These are phyloP conservation scores for Dicrostonyx torquatus DNA, from an alignment of 2,797 vertebrate species.

Conservation along the genomic window DNA sequence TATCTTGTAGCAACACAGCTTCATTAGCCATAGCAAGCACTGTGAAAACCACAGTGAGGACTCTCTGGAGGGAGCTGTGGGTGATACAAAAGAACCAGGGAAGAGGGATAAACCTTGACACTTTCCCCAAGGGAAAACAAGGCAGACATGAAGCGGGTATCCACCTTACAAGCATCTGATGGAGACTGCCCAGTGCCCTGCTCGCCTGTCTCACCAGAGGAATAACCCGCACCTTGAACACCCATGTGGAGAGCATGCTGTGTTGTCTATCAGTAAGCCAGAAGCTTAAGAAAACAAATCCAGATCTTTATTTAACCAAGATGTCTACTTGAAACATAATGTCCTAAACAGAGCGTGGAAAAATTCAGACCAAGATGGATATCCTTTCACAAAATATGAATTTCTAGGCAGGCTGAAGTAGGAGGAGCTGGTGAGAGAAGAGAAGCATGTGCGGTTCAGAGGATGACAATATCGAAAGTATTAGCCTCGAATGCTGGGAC, in stretches of 20 bases:
- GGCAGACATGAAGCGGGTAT: not conserved
- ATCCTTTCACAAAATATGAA: slow-evolving; percentile 18
- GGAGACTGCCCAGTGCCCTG: not conserved
- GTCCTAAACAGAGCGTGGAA: slow-evolving; percentile 40
- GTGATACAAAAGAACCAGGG: not conserved
- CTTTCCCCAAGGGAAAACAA: not conserved
- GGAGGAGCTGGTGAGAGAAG: not conserved
- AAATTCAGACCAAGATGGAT: slow-evolving; percentile 8
- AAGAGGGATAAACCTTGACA: not conserved
- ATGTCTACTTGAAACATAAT: slow-evolving; percentile 50
- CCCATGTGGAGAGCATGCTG: slow-evolving; percentile 51
- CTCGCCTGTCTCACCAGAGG: slow-evolving; percentile 51
- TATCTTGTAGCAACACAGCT: not conserved
- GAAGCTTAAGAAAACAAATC: slow-evolving; percentile 36
- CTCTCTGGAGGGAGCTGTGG: not conserved
- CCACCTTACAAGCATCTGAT: slow-evolving; percentile 17
- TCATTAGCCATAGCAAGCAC: not conserved
- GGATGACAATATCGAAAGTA: not conserved
- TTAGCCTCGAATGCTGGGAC: slow-evolving; percentile 1
- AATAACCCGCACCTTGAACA: slow-evolving; percentile 37
- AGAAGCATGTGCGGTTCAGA: not conserved
- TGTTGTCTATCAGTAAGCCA: slow-evolving; percentile 61
- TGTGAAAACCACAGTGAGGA: not conserved
- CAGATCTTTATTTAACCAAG: slow-evolving; percentile 60
- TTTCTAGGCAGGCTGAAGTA: slow-evolving; percentile 29